These are phyloP conservation scores for Synanceia verrucosa DNA, from an alignment of 2,797 vertebrate species.

Conservation along the genomic window DNA sequence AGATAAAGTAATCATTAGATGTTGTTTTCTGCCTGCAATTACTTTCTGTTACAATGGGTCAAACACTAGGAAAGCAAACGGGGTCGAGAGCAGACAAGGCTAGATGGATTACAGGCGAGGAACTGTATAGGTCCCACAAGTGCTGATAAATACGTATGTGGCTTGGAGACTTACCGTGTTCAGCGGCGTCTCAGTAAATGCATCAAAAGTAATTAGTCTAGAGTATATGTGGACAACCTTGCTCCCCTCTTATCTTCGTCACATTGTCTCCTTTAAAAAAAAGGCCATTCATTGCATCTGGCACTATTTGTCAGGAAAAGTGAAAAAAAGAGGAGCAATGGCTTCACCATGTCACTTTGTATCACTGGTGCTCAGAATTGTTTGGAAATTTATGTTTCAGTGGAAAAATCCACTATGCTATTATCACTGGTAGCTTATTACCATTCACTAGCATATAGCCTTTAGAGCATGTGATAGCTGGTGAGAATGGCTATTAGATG, in stretches of 20 bases:
- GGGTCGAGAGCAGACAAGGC: conserved; percentile 72
- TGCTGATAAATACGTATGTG: conserved; percentile 82
- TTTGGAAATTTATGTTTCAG: conserved; percentile 38
- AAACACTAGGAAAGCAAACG: conserved; percentile 77
- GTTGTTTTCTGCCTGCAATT: conserved; percentile 87
- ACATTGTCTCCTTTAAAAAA: conserved; percentile 69
- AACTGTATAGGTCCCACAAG: conserved; percentile 78
- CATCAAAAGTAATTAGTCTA: conserved; percentile 81
- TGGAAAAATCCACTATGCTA: conserved; percentile 11
- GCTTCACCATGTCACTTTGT: conserved; percentile 31
- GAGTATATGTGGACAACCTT: conserved; percentile 75
- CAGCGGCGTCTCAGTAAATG: conserved; percentile 71
- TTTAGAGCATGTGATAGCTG: not conserved
- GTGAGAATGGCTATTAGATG: not conserved
- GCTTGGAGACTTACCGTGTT: conserved; percentile 74
- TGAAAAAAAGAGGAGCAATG: conserved; percentile 24
- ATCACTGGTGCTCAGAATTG: conserved; percentile 17
- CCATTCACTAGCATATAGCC: not conserved
- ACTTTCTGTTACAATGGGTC: conserved; percentile 85
- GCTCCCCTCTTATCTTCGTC: conserved; percentile 67
- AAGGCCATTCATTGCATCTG: conserved; percentile 61
- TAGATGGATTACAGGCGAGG: conserved; percentile 79
- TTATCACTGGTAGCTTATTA: conserved; percentile 25
- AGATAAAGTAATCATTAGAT: conserved; percentile 89
- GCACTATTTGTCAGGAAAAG: conserved; percentile 63